Evolutionary conservation across 2,113 vertebrate genomes (phyloP).

Genomic region (Amblyopsis rosae): DNA sequence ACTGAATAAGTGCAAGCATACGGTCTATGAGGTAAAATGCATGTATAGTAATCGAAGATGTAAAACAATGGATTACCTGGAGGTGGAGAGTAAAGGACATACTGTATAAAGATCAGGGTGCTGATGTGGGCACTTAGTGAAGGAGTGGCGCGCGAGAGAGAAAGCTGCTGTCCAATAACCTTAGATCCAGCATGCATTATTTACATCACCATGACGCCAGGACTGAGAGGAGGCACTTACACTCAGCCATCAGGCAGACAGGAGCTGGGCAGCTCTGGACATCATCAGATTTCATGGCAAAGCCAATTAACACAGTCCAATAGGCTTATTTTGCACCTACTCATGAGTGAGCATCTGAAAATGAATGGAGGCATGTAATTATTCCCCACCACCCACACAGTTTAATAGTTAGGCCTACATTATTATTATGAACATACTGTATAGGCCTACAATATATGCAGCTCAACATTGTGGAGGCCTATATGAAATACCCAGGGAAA

Average conservation of each 20-base stretch:
- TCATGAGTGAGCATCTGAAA: too few species aligned
- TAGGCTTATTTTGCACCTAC: neutral
- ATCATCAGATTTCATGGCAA: constrained; percentile 47
- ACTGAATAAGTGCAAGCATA: constrained; percentile 9
- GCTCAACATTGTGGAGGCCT: neutral
- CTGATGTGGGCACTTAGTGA: constrained; percentile 30
- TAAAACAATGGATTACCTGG: constrained; percentile 23
- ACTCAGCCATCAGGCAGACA: constrained; percentile 29
- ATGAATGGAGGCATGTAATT: too few species aligned
- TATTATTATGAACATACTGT: too few species aligned
- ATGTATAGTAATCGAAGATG: constrained; percentile 10
- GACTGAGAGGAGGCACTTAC: constrained; percentile 55
- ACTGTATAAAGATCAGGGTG: constrained; percentile 27
- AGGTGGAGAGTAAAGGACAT: neutral
- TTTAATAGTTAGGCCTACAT: too few species aligned
- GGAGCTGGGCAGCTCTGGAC: constrained; percentile 33
- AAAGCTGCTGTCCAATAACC: constrained; percentile 39
- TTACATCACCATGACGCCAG: constrained; percentile 55
- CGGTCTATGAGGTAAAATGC: constrained; percentile 3
- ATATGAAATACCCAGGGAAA: neutral
- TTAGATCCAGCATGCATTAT: constrained; percentile 69
- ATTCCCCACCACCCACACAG: too few species aligned
- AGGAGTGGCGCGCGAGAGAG: constrained; percentile 16
- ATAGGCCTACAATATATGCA: too few species aligned
- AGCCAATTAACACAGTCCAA: constrained; percentile 34